These are phyloP conservation scores for Butorides virescens DNA, from an alignment of 2,113 vertebrate species.

Conservation along the genomic window DNA sequence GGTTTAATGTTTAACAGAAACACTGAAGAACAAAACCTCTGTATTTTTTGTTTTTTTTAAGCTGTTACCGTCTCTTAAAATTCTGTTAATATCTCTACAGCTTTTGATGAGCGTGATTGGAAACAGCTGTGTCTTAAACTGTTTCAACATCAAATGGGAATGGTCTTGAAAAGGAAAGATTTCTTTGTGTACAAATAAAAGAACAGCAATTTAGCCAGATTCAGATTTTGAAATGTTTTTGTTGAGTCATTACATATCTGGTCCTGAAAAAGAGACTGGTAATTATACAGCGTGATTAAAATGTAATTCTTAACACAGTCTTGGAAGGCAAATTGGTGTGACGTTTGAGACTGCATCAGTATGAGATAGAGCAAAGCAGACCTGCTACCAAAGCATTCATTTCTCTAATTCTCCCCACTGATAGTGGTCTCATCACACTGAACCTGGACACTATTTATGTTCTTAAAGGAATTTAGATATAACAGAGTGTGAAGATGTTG, in stretches of 20 bases:
- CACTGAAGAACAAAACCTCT: neutral
- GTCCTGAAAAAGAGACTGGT: neutral
- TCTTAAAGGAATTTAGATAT: neutral
- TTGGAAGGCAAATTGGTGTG: neutral
- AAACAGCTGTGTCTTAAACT: neutral
- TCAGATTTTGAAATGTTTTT: neutral
- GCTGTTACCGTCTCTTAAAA: neutral
- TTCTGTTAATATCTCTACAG: neutral
- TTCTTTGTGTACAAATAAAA: neutral
- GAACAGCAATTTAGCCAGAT: neutral
- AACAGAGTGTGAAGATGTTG: neutral
- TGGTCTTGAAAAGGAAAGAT: neutral
- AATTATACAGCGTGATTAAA: neutral
- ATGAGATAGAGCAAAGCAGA: neutral
- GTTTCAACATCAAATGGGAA: neutral
- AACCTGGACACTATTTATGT: neutral
- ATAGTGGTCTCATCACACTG: neutral
- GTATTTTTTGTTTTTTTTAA: neutral
- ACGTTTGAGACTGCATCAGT: neutral
- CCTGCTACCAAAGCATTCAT: neutral
- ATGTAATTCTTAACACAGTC: neutral
- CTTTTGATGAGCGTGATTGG: neutral
- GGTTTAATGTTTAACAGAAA: neutral
- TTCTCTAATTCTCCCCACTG: neutral
- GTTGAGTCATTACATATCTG: neutral